phyloP scores from a whole-genome alignment of 2,888 invertebrate species.

The Peribatodes rhomboidaria region DNA sequence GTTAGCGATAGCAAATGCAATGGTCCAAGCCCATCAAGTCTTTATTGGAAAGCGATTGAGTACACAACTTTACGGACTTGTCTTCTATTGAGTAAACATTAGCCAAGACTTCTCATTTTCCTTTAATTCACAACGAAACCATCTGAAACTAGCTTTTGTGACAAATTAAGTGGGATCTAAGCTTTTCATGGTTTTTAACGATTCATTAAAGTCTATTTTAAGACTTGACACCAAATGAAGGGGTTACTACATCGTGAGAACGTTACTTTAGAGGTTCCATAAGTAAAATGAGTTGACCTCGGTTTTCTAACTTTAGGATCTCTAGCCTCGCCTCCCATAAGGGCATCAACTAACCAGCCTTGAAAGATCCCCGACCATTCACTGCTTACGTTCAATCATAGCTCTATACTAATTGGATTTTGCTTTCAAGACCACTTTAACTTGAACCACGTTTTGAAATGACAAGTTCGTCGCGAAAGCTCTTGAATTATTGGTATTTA shows the following conservation, averaged over 20 bases:
- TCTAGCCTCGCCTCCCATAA: slow-evolving; percentile 37
- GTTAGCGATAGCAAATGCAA: neutral
- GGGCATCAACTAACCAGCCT: slow-evolving; percentile 23
- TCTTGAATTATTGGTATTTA: slow-evolving; percentile 27
- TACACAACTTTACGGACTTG: slow-evolving; percentile 11
- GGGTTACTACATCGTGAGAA: slow-evolving; percentile 24
- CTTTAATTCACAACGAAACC: slow-evolving; percentile 1
- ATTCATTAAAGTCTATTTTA: slow-evolving; percentile 28
- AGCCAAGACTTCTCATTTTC: neutral
- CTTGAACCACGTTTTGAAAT: slow-evolving; percentile 13
- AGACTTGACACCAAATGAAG: slow-evolving; percentile 24
- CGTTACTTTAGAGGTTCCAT: slow-evolving; percentile 23
- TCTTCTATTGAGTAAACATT: slow-evolving; percentile 21
- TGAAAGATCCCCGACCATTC: slow-evolving; percentile 26
- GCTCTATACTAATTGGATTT: slow-evolving; percentile 28
- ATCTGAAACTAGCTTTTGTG: neutral
- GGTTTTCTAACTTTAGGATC: slow-evolving; percentile 33
- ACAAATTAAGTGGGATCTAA: slow-evolving; percentile 1
- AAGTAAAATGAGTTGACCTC: slow-evolving; percentile 25
- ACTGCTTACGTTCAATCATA: slow-evolving; percentile 30
- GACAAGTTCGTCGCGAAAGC: neutral
- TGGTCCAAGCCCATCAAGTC: slow-evolving; percentile 16
- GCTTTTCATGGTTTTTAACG: slow-evolving; percentile 21
- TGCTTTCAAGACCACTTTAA: slow-evolving; percentile 7
- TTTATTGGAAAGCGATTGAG: slow-evolving; percentile 16